Evolutionary conservation across 53 echinoderm and acorn worm genomes (phyloP), one percentile per base, ranked within the genome.

Genomic region (Astropecten irregularis): DNA sequence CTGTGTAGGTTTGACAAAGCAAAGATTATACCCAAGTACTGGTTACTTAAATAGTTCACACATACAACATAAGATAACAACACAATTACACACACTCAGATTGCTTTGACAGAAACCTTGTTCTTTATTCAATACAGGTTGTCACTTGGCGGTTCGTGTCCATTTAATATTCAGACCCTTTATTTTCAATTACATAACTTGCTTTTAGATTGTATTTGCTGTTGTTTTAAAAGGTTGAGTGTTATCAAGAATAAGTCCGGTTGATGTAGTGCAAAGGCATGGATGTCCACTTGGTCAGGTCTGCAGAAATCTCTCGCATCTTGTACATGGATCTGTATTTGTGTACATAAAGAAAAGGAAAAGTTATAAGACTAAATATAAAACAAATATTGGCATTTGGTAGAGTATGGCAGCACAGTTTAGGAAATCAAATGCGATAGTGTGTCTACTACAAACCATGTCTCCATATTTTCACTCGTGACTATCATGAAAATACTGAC

Each of bases 91-190:
- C 20, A 71, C 52, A 31, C 14, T 42, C 16, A 32, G 33, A 19
- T 52, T 49, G 52, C 51, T 30, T 49, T 34, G 71, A 71, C 71
- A 71, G 49, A 50, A 71, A 71, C 71, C 71, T 58, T 50, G 71
- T 71, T 71, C 21, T 71, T 71, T 71, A 71, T 71, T 71, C 50
- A 71, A 71, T 51, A 71, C 52, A 52, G 52, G 50, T 33, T 35
- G 71, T 51, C 71, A 34, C 14, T 71, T 35, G 28, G 71, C 18
- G 71, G 71, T 49, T 69, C 49, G 30, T 49, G 28, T 42, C 69
- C 30, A 49, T 28, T 58, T 29, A 28, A 58, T 54, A 3, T 27
- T 31, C 59, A 58, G 59, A 21, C 9, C 9, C 59, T 4, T 3
- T 8, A 19, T 29, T 58, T 58, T 58, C 59, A 28, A 13, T 29